Conservation (phyloP, 2,888 invertebrate species). For the Ochropleura leucogaster region DNA sequence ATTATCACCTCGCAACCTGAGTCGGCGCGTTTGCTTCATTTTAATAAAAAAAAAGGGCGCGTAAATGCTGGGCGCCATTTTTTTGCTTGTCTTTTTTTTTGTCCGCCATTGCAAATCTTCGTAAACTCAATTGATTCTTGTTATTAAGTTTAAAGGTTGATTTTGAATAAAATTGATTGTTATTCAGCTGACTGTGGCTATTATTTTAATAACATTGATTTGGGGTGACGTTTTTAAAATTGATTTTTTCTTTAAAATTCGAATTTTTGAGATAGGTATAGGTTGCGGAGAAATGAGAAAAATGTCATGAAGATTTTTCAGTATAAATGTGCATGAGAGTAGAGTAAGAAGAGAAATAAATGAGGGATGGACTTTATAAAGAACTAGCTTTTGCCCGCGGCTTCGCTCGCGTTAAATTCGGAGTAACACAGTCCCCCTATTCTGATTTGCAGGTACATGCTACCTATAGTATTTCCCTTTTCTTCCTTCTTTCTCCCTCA, state of each 20-base stretch:
- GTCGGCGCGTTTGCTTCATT: constrained; percentile 86
- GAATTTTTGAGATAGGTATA: not conserved
- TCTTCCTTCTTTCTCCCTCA: too few relatives aligned
- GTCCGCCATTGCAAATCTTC: constrained; percentile 69
- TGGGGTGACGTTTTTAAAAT: not conserved
- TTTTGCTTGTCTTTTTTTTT: constrained; percentile 68
- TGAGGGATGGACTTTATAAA: too few relatives aligned
- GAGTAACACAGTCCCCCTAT: too few relatives aligned
- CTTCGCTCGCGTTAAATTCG: too few relatives aligned
- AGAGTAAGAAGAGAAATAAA: too few relatives aligned
- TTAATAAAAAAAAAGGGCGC: constrained; percentile 84
- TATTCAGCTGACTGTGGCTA: constrained; percentile 44
- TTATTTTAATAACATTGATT: constrained; percentile 36
- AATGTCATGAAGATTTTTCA: too few relatives aligned
- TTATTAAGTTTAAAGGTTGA: constrained; percentile 65
- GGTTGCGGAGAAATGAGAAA: too few relatives aligned
- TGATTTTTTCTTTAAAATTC: not conserved
- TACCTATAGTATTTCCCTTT: too few relatives aligned
- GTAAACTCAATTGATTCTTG: constrained; percentile 74
- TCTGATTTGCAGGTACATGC: too few relatives aligned
- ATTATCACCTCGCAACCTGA: constrained; percentile 83
- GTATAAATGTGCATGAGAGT: too few relatives aligned
- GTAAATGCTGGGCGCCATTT: constrained; percentile 69
- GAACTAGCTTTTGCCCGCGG: too few relatives aligned
- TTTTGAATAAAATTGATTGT: constrained; percentile 55